Conservation (phyloP, 2,888 invertebrate genomes). For the Molanna angustata region DNA sequence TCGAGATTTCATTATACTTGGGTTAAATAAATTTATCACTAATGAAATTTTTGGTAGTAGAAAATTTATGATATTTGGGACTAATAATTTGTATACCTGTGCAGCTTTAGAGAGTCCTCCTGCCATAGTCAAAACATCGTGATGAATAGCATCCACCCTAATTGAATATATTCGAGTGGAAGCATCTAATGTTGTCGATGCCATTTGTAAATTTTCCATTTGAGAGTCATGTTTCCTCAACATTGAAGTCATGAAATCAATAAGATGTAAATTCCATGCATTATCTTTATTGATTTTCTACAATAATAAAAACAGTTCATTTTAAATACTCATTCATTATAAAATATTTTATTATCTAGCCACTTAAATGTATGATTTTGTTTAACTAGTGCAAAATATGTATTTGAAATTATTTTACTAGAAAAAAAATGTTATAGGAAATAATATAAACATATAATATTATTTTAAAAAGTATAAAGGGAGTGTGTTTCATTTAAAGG, state of each 20-base stretch:
- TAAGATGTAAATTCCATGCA: slow-evolving; percentile 83
- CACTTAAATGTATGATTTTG: too few species aligned
- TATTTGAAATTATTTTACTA: too few species aligned
- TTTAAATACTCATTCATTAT: not conserved
- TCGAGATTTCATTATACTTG: too few species aligned
- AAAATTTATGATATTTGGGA: too few species aligned
- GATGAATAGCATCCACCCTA: slow-evolving; percentile 81
- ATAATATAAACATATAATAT: too few species aligned
- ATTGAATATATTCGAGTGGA: slow-evolving; percentile 85
- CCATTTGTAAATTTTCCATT: slow-evolving; percentile 73
- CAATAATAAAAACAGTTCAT: not conserved
- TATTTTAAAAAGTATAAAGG: too few species aligned
- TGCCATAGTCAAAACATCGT: slow-evolving; percentile 76
- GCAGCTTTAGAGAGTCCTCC: slow-evolving; percentile 61
- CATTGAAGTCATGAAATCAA: slow-evolving; percentile 80
- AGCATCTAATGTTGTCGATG: slow-evolving; percentile 83
- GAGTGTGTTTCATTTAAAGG: too few species aligned
- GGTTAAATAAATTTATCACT: too few species aligned
- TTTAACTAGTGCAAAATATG: too few species aligned
- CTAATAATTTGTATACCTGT: slow-evolving; percentile 40
- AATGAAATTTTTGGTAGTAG: not conserved
- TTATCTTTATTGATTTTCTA: slow-evolving; percentile 87
- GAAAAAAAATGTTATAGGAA: too few species aligned
- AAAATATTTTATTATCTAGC: not conserved
- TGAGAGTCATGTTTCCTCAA: slow-evolving; percentile 67